A percentile compares a stretch with the other conserved stretches of the same genome.
Conservation (phyloP, 2,888 invertebrate genomes). For the Mesoligia furuncula region DNA sequence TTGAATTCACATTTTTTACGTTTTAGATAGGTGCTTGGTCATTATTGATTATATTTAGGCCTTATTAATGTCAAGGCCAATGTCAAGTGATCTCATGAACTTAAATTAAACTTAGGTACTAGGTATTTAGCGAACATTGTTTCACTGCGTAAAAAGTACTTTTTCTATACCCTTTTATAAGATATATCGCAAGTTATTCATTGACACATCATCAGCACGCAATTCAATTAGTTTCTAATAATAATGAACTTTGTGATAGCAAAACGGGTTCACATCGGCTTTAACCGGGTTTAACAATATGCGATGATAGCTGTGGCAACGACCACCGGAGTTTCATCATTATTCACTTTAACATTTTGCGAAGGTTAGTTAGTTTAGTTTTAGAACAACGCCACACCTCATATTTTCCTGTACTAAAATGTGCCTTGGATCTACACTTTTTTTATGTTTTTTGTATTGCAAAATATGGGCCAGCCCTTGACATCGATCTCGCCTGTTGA, state of each 20-base stretch:
- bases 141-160: not conserved
- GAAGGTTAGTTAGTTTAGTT: conserved; percentile 24
- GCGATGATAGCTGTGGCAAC: conserved; percentile 34
- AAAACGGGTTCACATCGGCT: conserved; percentile 6
- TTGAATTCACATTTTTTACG: not conserved
- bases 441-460: not conserved
- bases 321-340: conserved; percentile 36
- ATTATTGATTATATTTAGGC: not conserved
- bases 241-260: conserved; percentile 5
- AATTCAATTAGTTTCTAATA: conserved; percentile 2
- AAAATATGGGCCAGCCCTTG: not conserved
- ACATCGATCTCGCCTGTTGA: not conserved
- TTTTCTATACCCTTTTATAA: not conserved
- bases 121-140: not conserved
- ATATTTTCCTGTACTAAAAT: not conserved
- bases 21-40: not conserved
- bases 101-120: not conserved
- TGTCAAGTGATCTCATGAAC: not conserved
- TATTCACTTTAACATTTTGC: conserved; percentile 30
- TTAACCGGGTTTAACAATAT: conserved; percentile 26
- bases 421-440: not conserved
- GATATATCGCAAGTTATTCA: not conserved
- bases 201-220: not conserved
- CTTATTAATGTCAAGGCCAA: not conserved
- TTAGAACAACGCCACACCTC: not conserved